These are phyloP conservation scores for Apodemia zela DNA, from an alignment of 2,888 invertebrate species.

Conservation along the genomic window DNA sequence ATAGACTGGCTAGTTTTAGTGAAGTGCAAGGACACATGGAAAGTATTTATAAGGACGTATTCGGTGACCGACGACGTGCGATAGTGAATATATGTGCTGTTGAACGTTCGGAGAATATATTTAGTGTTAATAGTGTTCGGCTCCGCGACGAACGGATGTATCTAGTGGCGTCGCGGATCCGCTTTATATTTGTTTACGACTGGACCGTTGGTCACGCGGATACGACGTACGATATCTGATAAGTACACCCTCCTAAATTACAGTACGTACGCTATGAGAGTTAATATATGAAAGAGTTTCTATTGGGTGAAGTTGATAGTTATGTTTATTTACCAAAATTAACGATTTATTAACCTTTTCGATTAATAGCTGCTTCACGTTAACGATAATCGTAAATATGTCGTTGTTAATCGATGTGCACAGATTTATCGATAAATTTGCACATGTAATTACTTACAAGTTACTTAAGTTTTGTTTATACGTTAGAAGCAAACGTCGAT, in stretches of 20 bases:
- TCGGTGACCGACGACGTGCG: slow-evolving; percentile 72
- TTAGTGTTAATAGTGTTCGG: slow-evolving; percentile 67
- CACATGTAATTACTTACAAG: no score
- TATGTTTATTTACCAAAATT: slow-evolving; percentile 75
- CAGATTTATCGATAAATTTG: no score
- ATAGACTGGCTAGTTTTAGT: slow-evolving; percentile 79
- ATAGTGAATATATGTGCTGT: slow-evolving; percentile 80
- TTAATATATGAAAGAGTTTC: slow-evolving; percentile 77
- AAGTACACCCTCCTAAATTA: slow-evolving; percentile 71
- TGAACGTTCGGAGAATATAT: slow-evolving; percentile 77
- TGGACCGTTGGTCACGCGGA: slow-evolving; percentile 73
- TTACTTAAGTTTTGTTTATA: no score
- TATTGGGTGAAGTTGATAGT: slow-evolving; percentile 71
- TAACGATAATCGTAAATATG: neutral
- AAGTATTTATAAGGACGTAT: slow-evolving; percentile 55
- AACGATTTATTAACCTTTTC: slow-evolving; percentile 58
- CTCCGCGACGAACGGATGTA: slow-evolving; percentile 38
- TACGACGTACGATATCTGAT: slow-evolving; percentile 64
- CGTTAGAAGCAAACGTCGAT: no score
- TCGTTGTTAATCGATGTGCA: neutral
- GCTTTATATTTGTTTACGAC: slow-evolving; percentile 58
- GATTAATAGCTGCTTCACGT: neutral
- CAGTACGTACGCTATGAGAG: slow-evolving; percentile 67
- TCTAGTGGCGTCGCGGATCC: slow-evolving; percentile 39
- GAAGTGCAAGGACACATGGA: slow-evolving; percentile 69